These are phyloP conservation scores for Sarcophaga bullata DNA, from an alignment of 1,140 invertebrate genomes.

Conservation along the genomic window DNA sequence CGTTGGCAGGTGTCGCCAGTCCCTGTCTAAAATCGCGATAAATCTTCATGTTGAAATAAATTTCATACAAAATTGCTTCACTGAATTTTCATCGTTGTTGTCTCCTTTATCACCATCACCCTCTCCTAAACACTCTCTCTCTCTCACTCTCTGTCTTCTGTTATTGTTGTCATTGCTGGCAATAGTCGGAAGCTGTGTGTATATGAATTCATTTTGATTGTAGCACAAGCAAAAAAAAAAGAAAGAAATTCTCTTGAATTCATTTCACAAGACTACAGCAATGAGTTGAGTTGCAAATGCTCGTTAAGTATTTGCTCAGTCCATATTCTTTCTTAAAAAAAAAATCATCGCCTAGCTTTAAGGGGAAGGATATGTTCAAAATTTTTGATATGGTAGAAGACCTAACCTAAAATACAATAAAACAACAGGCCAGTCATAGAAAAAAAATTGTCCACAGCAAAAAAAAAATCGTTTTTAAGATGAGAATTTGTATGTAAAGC, in stretches of 20 bases:
- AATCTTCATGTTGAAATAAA: constrained; percentile 67
- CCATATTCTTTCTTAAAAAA: not conserved
- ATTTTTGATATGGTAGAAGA: constrained; percentile 18
- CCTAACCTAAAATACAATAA: constrained; percentile 16
- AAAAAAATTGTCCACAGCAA: constrained; percentile 14
- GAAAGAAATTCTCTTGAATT: not conserved
- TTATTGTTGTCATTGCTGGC: not conserved
- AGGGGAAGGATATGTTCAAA: constrained; percentile 13
- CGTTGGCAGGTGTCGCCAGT: constrained; percentile 66
- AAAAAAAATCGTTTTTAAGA: constrained; percentile 2
- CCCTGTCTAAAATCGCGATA: constrained; percentile 67
- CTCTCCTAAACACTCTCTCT: too few relatives aligned
- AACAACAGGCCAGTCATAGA: not conserved
- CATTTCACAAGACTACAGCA: not conserved
- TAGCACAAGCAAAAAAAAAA: not conserved
- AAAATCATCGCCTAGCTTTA: not conserved
- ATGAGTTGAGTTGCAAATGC: constrained; percentile 36
- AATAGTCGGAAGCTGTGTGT: constrained; percentile 28
- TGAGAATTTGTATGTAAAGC: constrained; percentile 29
- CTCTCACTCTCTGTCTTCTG: too few relatives aligned
- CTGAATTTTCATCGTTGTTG: constrained; percentile 54
- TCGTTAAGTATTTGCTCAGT: not conserved
- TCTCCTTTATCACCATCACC: too few relatives aligned
- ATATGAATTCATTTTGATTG: not conserved
- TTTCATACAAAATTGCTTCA: constrained; percentile 66